Evolutionary conservation across 2,888 invertebrate species (phyloP).

Genomic region (Nephrotoma guestfalica): DNA sequence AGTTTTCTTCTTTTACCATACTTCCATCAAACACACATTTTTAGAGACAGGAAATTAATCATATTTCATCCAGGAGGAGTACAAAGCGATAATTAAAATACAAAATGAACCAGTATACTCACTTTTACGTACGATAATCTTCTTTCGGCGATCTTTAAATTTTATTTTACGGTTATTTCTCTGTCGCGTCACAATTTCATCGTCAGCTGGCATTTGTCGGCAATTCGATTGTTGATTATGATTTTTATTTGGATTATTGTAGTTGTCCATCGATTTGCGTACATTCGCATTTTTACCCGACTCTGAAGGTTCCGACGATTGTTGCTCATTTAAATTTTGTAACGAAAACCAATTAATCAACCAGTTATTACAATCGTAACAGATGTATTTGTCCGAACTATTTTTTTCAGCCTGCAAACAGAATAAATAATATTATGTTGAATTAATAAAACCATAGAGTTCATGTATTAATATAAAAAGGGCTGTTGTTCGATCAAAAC

Average conservation of each 20-base stretch:
- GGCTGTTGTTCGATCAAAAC: not conserved
- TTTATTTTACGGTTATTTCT: not conserved
- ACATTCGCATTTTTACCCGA: not conserved
- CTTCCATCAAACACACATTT: not conserved
- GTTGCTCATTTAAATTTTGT: conserved; percentile 22
- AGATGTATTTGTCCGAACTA: conserved; percentile 26
- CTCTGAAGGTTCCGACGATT: not conserved
- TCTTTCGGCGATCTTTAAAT: not conserved
- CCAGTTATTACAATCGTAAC: conserved; percentile 33
- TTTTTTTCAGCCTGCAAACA: conserved; percentile 28
- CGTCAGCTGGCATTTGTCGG: not conserved
- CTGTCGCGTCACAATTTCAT: not conserved
- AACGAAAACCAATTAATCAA: conserved; percentile 32
- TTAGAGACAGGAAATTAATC: not conserved
- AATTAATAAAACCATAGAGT: not conserved
- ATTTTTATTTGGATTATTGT: not conserved
- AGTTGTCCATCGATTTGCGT: not conserved
- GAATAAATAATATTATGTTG: not conserved
- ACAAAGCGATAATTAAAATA: not conserved
- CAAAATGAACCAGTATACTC: not conserved
- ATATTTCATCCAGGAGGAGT: not conserved
- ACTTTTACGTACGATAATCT: not conserved
- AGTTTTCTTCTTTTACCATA: not conserved
- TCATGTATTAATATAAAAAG: conserved; percentile 3
- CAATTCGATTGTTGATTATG: not conserved